These are phyloP conservation scores for Beroe ovata DNA, from an alignment of 37 sponge, comb jelly and placozoan species.

Conservation along the genomic window DNA sequence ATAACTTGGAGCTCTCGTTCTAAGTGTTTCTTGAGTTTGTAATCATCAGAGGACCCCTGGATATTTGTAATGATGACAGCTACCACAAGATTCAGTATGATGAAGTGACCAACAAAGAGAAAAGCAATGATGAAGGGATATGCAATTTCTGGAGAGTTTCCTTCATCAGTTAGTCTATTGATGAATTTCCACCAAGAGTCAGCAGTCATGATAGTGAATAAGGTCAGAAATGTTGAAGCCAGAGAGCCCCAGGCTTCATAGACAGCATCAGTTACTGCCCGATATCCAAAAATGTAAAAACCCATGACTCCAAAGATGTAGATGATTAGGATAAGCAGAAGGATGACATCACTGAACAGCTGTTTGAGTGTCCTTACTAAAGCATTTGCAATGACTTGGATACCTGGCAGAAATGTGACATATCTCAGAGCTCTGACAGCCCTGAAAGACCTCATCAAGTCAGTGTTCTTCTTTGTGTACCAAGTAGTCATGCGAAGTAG, in stretches of 20 bases:
- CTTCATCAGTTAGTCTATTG: background rate
- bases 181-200: constrained; percentile 66
- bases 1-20: background rate
- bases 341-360: constrained; percentile 32
- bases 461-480: background rate
- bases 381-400: constrained; percentile 36
- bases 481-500: background rate
- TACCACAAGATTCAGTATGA: background rate
- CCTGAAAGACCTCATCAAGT: constrained; percentile 15
- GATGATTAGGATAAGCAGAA: constrained; percentile 27
- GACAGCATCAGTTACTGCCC: background rate
- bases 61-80: constrained; percentile 64
- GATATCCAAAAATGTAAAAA: constrained; percentile 47
- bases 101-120: constrained; percentile 44
- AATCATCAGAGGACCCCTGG: constrained; percentile 12
- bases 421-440: constrained; percentile 14
- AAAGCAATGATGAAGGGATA: constrained; percentile 13
- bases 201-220: constrained; percentile 33
- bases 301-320: constrained; percentile 46
- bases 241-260: constrained; percentile 19
- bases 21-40: background rate
- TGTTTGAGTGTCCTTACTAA: background rate
- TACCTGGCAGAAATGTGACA: constrained; percentile 21
- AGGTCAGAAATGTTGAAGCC: background rate
- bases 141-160: background rate